Evolutionary conservation across 2,797 vertebrate species (phyloP).

Genomic region (Muscicapa striata): DNA sequence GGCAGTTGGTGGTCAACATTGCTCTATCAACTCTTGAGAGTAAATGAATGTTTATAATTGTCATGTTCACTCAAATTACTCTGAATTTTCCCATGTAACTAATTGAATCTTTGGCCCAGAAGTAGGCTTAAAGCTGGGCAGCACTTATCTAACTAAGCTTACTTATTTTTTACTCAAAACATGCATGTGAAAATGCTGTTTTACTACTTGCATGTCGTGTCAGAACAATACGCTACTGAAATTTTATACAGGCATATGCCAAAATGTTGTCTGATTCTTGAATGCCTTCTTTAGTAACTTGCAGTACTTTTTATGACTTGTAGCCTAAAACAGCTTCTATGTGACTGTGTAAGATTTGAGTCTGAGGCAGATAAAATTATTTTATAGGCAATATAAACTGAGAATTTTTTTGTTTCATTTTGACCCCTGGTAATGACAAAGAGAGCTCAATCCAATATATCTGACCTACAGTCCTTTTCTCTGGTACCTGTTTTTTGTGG

Average conservation of each 20-base stretch:
- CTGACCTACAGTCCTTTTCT: neutral
- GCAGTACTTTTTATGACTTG: neutral
- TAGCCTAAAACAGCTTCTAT: neutral
- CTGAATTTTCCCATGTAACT: neutral
- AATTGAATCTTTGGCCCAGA: neutral
- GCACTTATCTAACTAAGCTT: constrained; percentile 12
- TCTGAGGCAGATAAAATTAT: neutral
- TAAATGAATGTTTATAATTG: neutral
- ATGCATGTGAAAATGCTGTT: neutral
- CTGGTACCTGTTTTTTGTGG: neutral
- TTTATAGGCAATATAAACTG: neutral
- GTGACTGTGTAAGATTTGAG: neutral
- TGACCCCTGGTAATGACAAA: neutral
- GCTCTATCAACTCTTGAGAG: neutral
- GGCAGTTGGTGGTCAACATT: neutral
- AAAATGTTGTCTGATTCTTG: neutral
- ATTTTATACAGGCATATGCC: neutral
- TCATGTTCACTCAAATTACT: neutral
- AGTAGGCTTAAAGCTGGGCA: neutral
- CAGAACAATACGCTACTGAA: neutral
- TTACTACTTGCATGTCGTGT: neutral
- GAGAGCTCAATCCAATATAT: neutral
- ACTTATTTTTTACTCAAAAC: neutral
- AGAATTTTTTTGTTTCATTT: neutral
- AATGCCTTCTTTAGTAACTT: neutral